Conservation (phyloP, 2,888 invertebrate species). For the Tipula helvola region DNA sequence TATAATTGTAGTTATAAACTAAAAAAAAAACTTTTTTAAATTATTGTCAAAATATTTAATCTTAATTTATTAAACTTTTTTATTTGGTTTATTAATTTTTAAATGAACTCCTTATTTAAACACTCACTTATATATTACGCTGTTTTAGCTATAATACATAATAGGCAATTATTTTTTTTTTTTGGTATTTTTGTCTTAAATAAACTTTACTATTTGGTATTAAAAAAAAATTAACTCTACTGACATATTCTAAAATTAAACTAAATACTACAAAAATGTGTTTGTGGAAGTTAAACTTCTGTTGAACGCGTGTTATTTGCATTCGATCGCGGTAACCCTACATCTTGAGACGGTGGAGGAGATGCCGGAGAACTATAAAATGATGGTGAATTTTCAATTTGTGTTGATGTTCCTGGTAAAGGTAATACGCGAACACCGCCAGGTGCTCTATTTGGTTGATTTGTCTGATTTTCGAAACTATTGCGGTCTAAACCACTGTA, state of each 20-base stretch:
- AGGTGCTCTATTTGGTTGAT: slow-evolving; percentile 17
- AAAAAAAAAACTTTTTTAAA: not conserved
- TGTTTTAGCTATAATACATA: not conserved
- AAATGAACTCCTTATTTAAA: not conserved
- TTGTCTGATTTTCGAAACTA: slow-evolving; percentile 22
- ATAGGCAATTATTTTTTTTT: not conserved
- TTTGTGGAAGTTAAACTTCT: slow-evolving; percentile 27
- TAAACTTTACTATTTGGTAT: not conserved
- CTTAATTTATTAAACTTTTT: not conserved
- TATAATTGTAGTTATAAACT: not conserved
- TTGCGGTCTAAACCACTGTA: slow-evolving; percentile 32
- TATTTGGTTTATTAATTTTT: not conserved
- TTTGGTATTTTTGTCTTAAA: not conserved
- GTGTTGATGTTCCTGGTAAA: slow-evolving; percentile 24
- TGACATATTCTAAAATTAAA: not conserved
- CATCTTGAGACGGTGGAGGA: slow-evolving; percentile 26
- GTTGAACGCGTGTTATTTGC: slow-evolving; percentile 26
- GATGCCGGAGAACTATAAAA: slow-evolving; percentile 17
- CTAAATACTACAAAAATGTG: not conserved
- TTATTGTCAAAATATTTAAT: not conserved
- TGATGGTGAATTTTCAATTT: slow-evolving; percentile 20
- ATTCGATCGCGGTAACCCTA: slow-evolving; percentile 30
- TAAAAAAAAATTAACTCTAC: not conserved
- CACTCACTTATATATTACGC: not conserved
- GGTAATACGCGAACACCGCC: slow-evolving; percentile 34